Evolutionary conservation across 2,797 vertebrate species (phyloP), one percentile per base, ranked within the genome.

Genomic region (Xerus rutilus): DNA sequence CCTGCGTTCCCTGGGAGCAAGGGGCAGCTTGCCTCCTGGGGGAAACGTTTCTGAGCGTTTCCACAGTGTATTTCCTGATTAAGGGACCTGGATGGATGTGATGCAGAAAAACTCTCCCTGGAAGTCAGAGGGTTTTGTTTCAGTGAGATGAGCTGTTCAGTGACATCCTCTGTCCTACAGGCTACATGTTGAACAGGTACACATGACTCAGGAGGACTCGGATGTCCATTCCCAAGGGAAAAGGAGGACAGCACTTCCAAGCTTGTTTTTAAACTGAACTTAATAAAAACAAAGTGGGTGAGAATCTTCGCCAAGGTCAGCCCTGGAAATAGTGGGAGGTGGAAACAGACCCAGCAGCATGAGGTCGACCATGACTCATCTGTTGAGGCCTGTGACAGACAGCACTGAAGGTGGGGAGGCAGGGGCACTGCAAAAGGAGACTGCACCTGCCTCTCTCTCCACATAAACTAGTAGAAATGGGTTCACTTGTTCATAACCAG

Each of bases 281-380:
- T 85, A 84, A 69, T 85, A 57, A 70, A 92, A 92, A 81, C 3
- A 49, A 89, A 94, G 69, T 73, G 7, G 9, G 28, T 78, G 35
- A 93, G 32, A n/a, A 43, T 86, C 17, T 30, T 52, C 45, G 79
- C 52, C 74, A 69, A 92, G 54, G 59, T 91, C 39, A 67, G 47
- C 13, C 64, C 39, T 64, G 6, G 76, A 62, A 88, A 49, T 12
- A 86, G 47, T 9, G 43, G 62, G 45, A 54, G 14, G n/a, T 52
- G 39, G 5, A 93, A 94, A 86, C 17, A 67, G 62, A 70, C 39
- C 23, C 57, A 52, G 12, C 49, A n/a, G 43, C 15, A 30, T 32
- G 39, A 47, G 23, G 43, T 30, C 70, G 14, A 5, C 17, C 11
- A 25, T 45, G 70, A 89, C 39, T 91, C 23, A 21, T 43, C 43